Conservation (phyloP, 2,797 vertebrate genomes). For the Bovichtus diacanthus region DNA sequence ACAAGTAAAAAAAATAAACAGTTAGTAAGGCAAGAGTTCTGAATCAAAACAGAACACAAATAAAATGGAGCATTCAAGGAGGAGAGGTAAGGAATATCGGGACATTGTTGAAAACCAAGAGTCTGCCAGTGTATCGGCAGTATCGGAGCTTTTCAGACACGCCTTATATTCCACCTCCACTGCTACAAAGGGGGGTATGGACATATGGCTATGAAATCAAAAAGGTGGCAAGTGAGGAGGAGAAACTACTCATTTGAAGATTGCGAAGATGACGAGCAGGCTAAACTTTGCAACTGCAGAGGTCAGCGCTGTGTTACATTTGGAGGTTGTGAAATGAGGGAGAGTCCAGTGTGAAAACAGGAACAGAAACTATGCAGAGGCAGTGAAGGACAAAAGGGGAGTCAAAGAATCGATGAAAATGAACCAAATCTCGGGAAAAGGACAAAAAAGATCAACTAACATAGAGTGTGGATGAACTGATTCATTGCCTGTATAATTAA, state of each 20-base stretch:
- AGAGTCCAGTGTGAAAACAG: neutral
- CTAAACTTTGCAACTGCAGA: neutral
- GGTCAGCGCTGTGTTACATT: neutral
- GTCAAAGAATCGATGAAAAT: neutral
- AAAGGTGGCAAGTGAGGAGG: neutral
- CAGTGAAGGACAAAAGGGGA: neutral
- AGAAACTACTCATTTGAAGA: neutral
- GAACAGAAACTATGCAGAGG: neutral
- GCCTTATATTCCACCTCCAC: neutral
- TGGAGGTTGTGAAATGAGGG: neutral
- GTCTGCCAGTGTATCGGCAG: neutral
- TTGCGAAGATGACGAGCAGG: neutral
- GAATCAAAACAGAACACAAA: neutral
- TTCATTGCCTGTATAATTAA: neutral
- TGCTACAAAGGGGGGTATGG: neutral
- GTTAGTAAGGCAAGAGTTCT: neutral
- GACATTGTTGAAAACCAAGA: neutral
- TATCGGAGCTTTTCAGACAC: neutral
- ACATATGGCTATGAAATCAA: neutral
- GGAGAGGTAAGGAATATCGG: neutral
- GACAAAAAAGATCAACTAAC: neutral
- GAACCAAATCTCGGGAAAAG: neutral
- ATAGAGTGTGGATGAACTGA: neutral
- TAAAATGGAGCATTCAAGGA: neutral
- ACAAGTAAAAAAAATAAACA: neutral